Percentiles rank a stretch among this genome's conserved stretches.
phyloP scores from a whole-genome alignment of 2,888 invertebrate genomes.

The Trichogramma evanescens region DNA sequence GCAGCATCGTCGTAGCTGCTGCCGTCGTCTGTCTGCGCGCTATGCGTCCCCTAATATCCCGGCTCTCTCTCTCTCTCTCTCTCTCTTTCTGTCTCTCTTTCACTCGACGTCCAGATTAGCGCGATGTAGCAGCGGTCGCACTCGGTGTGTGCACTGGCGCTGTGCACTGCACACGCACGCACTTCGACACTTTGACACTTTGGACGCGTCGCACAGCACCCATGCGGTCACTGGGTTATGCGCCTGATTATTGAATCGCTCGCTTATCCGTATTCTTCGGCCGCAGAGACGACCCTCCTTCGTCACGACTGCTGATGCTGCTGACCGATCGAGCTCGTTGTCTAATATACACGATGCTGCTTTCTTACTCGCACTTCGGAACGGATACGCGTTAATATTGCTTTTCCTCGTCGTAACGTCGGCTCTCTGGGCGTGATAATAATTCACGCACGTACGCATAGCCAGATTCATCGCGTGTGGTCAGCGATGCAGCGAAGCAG shows the following conservation, averaged over 20 bases:
- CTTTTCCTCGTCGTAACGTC: too few species aligned
- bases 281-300: background rate
- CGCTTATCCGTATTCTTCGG: background rate
- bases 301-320: background rate
- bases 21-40: conserved; percentile 18
- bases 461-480: too few species aligned
- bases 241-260: background rate
- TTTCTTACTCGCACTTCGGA: too few species aligned
- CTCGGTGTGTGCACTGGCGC: conserved; percentile 2
- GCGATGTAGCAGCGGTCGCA: background rate
- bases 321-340: background rate
- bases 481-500: too few species aligned
- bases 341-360: background rate
- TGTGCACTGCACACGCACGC: background rate
- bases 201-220: background rate
- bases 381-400: too few species aligned
- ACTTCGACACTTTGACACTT: background rate
- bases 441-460: too few species aligned
- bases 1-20: conserved; percentile 25
- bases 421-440: too few species aligned
- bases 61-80: conserved; percentile 4
- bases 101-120: conserved; percentile 6
- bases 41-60: conserved; percentile 18
- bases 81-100: conserved; percentile 12
- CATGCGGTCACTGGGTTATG: conserved; percentile 23